These are phyloP conservation scores for Characodon lateralis DNA, from an alignment of 2,797 vertebrate species.

Conservation along the genomic window DNA sequence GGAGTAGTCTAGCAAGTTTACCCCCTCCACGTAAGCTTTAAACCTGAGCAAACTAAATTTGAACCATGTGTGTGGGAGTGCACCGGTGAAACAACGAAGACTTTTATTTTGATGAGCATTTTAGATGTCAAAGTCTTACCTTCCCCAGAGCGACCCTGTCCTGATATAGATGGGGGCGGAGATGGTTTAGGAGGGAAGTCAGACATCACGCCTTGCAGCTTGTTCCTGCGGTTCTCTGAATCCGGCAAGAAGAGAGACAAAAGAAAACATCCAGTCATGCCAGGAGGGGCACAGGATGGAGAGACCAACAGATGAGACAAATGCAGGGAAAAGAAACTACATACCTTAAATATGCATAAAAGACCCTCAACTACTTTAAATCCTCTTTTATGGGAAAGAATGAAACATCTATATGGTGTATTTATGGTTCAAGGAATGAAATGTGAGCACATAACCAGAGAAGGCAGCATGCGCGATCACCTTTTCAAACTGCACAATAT, in stretches of 20 bases:
- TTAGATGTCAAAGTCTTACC: constrained; percentile 72
- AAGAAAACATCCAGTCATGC: constrained; percentile 75
- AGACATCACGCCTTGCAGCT: constrained; percentile 89
- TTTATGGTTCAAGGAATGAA: constrained; percentile 54
- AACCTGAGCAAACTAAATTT: constrained; percentile 24
- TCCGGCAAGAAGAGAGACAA: constrained; percentile 70
- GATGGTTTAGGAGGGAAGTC: constrained; percentile 87
- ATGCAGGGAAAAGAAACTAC: constrained; percentile 29
- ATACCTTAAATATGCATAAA: constrained; percentile 34
- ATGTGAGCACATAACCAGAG: constrained; percentile 44
- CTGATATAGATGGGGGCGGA: constrained; percentile 80
- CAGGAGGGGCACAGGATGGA: constrained; percentile 40
- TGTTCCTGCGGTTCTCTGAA: constrained; percentile 89
- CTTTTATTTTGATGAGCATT: not conserved
- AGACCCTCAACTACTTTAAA: constrained; percentile 18
- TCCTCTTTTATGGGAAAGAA: constrained; percentile 14
- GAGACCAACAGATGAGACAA: constrained; percentile 47
- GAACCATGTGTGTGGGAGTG: constrained; percentile 1
- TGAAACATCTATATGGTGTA: constrained; percentile 33
- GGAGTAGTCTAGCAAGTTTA: constrained; percentile 23
- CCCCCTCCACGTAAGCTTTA: constrained; percentile 25
- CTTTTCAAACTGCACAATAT: constrained; percentile 52
- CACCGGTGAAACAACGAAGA: not conserved
- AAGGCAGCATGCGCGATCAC: constrained; percentile 66
- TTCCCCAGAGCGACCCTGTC: constrained; percentile 85